Conservation (phyloP, 2,888 invertebrate species). For the Mylabris sibirica region DNA sequence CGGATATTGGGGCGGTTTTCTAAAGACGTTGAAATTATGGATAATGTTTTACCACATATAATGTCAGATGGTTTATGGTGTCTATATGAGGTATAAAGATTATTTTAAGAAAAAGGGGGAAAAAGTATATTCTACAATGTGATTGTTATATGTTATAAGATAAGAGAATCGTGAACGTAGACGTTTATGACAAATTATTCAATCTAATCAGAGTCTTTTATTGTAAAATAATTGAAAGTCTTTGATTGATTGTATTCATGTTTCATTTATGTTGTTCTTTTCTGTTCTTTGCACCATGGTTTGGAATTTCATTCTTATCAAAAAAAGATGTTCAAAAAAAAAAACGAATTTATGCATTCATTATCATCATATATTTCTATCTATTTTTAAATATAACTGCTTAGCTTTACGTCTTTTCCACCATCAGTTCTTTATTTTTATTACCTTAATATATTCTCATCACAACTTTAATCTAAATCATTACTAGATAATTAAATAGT, state of each 20-base stretch:
- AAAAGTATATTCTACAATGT: too few relatives aligned
- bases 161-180: background rate
- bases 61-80: constrained; percentile 74
- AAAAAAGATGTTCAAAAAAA: constrained; percentile 13
- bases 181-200: background rate
- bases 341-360: constrained; percentile 23
- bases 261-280: constrained; percentile 10
- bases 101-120: background rate
- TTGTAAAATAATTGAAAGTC: background rate
- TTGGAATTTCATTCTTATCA: background rate
- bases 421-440: constrained; percentile 10
- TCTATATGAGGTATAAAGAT: constrained; percentile 72
- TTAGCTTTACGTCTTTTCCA: constrained; percentile 40
- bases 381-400: constrained; percentile 57
- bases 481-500: too few relatives aligned
- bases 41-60: constrained; percentile 72
- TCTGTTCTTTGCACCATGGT: constrained; percentile 3
- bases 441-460: constrained; percentile 15
- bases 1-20: constrained; percentile 78
- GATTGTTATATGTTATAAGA: too few relatives aligned
- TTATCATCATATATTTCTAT: constrained; percentile 8
- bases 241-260: background rate
- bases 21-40: constrained; percentile 78
- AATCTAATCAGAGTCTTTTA: background rate
- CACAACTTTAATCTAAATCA: background rate